Evolutionary conservation across 2,797 vertebrate genomes (phyloP).

Genomic region (Sarcoramphus papa): DNA sequence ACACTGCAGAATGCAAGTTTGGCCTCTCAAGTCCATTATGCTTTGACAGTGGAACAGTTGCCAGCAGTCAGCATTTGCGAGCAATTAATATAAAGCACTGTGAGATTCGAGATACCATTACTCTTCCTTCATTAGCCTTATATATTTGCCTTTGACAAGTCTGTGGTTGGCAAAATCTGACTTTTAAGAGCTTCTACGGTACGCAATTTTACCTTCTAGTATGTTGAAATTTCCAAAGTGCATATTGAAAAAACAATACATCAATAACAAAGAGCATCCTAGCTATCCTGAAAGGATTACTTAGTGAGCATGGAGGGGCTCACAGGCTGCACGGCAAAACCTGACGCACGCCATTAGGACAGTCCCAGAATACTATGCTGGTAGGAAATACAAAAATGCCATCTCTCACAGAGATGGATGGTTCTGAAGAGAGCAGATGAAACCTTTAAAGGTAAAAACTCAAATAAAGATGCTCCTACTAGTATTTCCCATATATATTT

Average conservation of each 20-base stretch:
- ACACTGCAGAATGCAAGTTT: conserved; percentile 1
- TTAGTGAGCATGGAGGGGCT: not conserved
- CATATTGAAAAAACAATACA: not conserved
- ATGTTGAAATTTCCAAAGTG: not conserved
- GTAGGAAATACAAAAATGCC: not conserved
- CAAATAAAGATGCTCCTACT: not conserved
- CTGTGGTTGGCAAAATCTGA: conserved; percentile 37
- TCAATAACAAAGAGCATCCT: not conserved
- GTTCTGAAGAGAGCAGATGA: not conserved
- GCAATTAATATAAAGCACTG: conserved; percentile 49
- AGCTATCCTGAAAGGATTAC: not conserved
- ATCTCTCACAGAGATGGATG: not conserved
- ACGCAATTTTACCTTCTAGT: not conserved
- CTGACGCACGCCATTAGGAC: not conserved
- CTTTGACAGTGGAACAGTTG: not conserved
- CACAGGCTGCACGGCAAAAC: not conserved
- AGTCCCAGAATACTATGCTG: not conserved
- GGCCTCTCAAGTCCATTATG: conserved; percentile 19
- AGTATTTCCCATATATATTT: not conserved
- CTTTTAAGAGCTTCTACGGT: conserved; percentile 22
- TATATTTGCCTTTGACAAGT: conserved; percentile 19
- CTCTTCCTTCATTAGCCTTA: conserved; percentile 44
- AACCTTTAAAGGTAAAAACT: not conserved
- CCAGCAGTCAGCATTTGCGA: conserved; percentile 46
- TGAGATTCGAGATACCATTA: not conserved